Base-by-base conservation (phyloP, 30 jellyfish, hydroid and myxozoan species). In the Haliclystus octoradiatus region DNA sequence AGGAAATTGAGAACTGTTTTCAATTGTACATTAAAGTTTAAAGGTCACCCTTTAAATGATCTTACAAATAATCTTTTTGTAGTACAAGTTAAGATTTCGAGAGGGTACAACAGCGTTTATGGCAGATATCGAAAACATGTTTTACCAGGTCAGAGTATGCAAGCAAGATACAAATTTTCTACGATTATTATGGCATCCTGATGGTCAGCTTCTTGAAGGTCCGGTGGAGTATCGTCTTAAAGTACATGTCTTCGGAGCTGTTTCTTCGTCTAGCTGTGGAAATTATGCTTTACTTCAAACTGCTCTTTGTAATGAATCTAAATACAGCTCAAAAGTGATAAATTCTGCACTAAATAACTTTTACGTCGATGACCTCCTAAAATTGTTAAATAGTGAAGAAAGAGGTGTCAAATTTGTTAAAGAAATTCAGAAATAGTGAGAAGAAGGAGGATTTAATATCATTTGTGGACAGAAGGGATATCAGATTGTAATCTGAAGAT, bases 81-180 rank as follows among this genome's bases (percentile, higher is more conserved):
- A 13, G 85, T 71, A 24, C 29, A 25, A 14, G 0, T 19, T 60
- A 2, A 70, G 93, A 63, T 84, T 84, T 69, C 57, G 95, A 26
- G 92, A 84, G 69, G 95, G 75, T 27, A 49, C 30, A 50, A 52
- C 75, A 9, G 87, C 95, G 1, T 3, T 84, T 3, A 73, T 72
- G 34, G 83, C 82, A 1, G 93, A 77, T 61, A 57, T 84, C 1
- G 93, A 84, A 49, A 80, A 69, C 33, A 81, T 81, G 88, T 81
- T 81, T 69, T 73, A 75, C 50, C 95, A 75, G 32, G 95, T 76
- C 1, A 14, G 72, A 24, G 95, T 75, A 7, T 52, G 50, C 23
- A 53, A 32, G 12, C 26, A 49, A 30, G 83, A 82, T 26, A 29
- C 35, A 27, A 65, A 69, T 33, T 78, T 77, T 9, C 74, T 75